Evolutionary conservation across 2,797 vertebrate genomes (phyloP), one percentile per base, ranked within the genome.

Genomic region (Taeniopygia guttata): DNA sequence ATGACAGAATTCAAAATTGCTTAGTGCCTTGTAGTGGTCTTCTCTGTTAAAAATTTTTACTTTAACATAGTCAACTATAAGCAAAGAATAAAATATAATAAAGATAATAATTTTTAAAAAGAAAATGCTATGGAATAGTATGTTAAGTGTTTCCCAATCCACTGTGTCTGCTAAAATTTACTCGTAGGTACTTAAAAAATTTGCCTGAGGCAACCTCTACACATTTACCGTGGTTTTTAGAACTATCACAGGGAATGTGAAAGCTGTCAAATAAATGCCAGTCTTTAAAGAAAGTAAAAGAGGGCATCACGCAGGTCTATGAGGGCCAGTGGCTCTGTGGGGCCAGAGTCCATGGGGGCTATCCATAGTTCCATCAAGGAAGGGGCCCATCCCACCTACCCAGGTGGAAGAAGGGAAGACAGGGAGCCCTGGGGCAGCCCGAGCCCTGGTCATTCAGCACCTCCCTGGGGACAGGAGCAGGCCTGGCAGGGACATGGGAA

Each of bases 321-420:
- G 25, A 56, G 4, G 2, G 3, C 14, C 51, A 68, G 30, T 19
- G 42, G 21, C 10, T 84, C 16, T 4, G 1, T 32, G 8, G 6
- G 9, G 8, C 16, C 43, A 30, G 13, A 5, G 30, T 16, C 11
- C 19, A 8, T 42, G 14, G 14, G 5, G 7, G 13, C 1, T 49
- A 16, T 9, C 2, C 2, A 0, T 5, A 2, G 8, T 9, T 67
- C 38, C 3, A 0, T 43, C 9, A 60, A 29, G 26, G 46, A 21
- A 72, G 13, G 8, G 7, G 5, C 5, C 5, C 7, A 27, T 72
- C 23, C 27, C 27, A 74, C 6, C 6, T 25, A 17, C 14, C 26
- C 25, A 40, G 5, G 8, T 3, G 19, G n/a, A 9, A 66, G 16
- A 30, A 42, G 54, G 5, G 3, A 16, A 46, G n/a, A 14, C 2